Evolutionary conservation across 2,888 invertebrate genomes (phyloP).

Genomic region (Plutella xylostella): DNA sequence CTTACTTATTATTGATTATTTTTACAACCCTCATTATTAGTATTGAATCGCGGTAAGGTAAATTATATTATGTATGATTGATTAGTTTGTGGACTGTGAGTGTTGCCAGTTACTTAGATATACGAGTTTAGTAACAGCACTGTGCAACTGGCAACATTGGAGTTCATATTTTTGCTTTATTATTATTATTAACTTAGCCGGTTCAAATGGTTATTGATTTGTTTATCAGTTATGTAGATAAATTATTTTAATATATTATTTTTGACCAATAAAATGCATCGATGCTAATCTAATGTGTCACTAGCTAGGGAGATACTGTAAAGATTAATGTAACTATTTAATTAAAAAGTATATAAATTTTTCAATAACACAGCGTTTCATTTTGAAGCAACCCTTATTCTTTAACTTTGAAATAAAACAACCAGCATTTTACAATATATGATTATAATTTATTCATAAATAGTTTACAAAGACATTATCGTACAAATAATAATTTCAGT

Average conservation of each 20-base stretch:
- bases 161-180: slow-evolving; percentile 20
- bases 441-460: slow-evolving; percentile 70
- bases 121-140: not conserved
- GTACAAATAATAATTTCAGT: slow-evolving; percentile 55
- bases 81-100: slow-evolving; percentile 20
- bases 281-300: slow-evolving; percentile 56
- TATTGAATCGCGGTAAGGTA: slow-evolving; percentile 34
- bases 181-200: slow-evolving; percentile 36
- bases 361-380: slow-evolving; percentile 36
- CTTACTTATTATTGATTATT: slow-evolving; percentile 23
- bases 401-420: slow-evolving; percentile 35
- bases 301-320: slow-evolving; percentile 66
- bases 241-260: slow-evolving; percentile 62
- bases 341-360: slow-evolving; percentile 67
- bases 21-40: slow-evolving; percentile 34
- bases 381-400: slow-evolving; percentile 10
- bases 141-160: slow-evolving; percentile 32
- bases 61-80: slow-evolving; percentile 32
- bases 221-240: slow-evolving; percentile 59
- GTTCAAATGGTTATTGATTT: slow-evolving; percentile 46
- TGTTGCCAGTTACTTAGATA: slow-evolving; percentile 27
- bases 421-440: slow-evolving; percentile 42
- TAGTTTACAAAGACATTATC: slow-evolving; percentile 68
- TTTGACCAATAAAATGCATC: slow-evolving; percentile 64
- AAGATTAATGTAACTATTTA: slow-evolving; percentile 69